These are phyloP conservation scores for Pocillopora meandrina DNA, from an alignment of 92 coral and sea anemone genomes.

Conservation along the genomic window DNA sequence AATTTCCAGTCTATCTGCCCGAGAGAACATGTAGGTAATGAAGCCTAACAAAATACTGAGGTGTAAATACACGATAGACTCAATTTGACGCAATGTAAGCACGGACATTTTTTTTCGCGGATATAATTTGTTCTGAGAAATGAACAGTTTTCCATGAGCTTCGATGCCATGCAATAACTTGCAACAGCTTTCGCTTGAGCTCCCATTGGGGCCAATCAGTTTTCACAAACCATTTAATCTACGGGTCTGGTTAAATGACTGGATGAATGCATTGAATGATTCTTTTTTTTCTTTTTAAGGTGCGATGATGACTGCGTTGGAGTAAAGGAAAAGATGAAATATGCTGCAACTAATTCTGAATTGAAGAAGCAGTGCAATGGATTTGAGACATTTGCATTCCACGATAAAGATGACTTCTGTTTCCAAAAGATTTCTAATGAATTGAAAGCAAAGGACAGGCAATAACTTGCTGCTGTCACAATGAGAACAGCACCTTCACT, in stretches of 20 bases:
- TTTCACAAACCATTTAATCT: not conserved
- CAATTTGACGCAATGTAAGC: too few relatives aligned
- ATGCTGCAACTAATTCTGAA: slow-evolving; percentile 1
- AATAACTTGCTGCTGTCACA: not conserved
- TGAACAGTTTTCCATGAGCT: not conserved
- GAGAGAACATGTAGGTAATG: too few relatives aligned
- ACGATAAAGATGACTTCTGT: slow-evolving; percentile 8
- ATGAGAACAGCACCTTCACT: too few relatives aligned
- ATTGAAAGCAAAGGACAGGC: not conserved
- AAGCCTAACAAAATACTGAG: too few relatives aligned
- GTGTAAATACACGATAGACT: too few relatives aligned
- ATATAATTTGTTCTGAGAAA: too few relatives aligned
- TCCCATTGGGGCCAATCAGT: too few relatives aligned
- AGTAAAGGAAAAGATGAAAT: slow-evolving; percentile 7
- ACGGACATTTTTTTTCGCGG: too few relatives aligned
- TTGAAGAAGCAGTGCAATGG: slow-evolving; percentile 11
- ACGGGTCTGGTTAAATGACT: not conserved
- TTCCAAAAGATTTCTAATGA: not conserved
- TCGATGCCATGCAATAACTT: not conserved
- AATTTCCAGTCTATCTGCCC: too few relatives aligned
- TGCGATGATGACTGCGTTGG: slow-evolving; percentile 3
- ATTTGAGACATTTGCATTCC: slow-evolving; percentile 3
- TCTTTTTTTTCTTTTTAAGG: slow-evolving; percentile 1
- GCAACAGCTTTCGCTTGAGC: not conserved
- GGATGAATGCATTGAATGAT: not conserved